Evolutionary conservation across 2,113 vertebrate genomes (phyloP).

Genomic region (Python bivittatus): DNA sequence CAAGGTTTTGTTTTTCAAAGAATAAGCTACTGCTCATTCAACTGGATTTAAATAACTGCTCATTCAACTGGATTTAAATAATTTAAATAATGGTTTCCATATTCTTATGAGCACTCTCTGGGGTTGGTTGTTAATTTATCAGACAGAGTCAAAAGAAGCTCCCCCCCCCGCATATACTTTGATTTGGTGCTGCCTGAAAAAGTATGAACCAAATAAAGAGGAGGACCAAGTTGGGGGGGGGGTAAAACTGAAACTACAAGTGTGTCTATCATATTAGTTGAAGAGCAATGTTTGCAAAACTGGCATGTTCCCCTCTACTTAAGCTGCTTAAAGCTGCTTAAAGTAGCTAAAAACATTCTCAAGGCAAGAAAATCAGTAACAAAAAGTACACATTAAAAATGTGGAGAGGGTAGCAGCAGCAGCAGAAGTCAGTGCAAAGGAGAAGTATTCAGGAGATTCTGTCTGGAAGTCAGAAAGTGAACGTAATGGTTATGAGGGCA

Average conservation of each 20-base stretch:
- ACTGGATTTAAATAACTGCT: not conserved
- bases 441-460: not conserved
- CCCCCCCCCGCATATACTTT: not conserved
- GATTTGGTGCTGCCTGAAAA: not conserved
- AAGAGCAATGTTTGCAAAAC: not conserved
- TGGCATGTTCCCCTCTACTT: not conserved
- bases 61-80: not conserved
- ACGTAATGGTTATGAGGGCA: not conserved
- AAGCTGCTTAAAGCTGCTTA: not conserved
- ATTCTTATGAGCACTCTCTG: not conserved
- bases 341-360: not conserved
- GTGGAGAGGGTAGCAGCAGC: not conserved
- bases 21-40: not conserved
- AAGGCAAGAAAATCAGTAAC: not conserved
- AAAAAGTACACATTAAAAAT: not conserved
- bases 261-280: not conserved
- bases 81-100: not conserved
- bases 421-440: not conserved
- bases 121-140: not conserved
- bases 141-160: not conserved
- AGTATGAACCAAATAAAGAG: not conserved
- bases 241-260: not conserved
- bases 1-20: slow-evolving; percentile 35
- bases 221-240: not conserved
- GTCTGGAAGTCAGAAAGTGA: not conserved